A percentile compares a stretch with the other conserved stretches of the same genome.
Conservation (phyloP, 2,113 vertebrate genomes). For the Phyllostomus hastatus region DNA sequence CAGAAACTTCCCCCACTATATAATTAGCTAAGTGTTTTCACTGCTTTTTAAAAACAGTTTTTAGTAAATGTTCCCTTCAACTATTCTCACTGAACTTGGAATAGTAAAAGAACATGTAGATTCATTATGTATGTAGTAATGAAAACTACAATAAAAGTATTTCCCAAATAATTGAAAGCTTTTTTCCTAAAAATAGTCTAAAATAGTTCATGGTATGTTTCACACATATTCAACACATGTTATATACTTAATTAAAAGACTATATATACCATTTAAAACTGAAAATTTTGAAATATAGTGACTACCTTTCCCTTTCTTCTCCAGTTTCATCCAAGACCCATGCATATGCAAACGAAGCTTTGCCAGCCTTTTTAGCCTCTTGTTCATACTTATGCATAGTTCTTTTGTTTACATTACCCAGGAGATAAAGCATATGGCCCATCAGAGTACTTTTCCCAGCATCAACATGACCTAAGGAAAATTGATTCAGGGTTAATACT, state of each 20-base stretch:
- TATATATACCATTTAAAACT: slow-evolving; percentile 45
- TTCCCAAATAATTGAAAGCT: background rate
- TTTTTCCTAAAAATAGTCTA: background rate
- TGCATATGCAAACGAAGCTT: slow-evolving; percentile 97
- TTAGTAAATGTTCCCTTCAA: background rate
- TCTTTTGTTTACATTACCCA: slow-evolving; percentile 98
- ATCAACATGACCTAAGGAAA: slow-evolving; percentile 93
- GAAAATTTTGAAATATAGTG: slow-evolving; percentile 46
- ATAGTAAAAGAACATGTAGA: background rate
- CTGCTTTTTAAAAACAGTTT: background rate
- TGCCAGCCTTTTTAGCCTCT: slow-evolving; percentile 98
- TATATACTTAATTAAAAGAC: slow-evolving; percentile 36
- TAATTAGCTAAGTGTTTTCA: background rate
- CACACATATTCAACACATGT: background rate
- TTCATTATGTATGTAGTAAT: background rate
- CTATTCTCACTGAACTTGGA: background rate
- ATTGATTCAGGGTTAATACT: slow-evolving; percentile 66
- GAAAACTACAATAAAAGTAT: background rate
- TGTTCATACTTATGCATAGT: slow-evolving; percentile 99
- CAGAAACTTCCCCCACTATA: background rate
- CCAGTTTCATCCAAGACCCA: slow-evolving; percentile 99
- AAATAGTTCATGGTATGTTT: slow-evolving; percentile 31
- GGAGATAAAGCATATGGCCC: slow-evolving; percentile 96
- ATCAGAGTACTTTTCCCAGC: slow-evolving; percentile 99
- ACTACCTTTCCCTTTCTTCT: slow-evolving; percentile 97